Conservation (phyloP, 2,888 invertebrate genomes). For the Platynereis dumerilii region DNA sequence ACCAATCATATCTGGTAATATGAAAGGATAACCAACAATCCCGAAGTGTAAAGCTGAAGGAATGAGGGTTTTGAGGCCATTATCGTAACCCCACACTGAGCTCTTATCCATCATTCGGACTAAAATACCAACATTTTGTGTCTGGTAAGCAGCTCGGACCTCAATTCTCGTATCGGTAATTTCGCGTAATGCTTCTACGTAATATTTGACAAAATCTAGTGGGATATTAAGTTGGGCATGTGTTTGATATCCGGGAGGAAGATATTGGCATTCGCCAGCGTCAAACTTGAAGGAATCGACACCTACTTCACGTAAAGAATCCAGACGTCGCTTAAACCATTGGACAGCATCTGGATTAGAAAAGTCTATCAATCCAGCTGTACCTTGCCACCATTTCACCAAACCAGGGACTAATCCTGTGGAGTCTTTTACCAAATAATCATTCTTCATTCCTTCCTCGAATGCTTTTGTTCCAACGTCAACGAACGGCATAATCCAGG, state of each 20-base stretch:
- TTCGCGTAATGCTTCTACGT: conserved; percentile 39
- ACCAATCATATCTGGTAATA: conserved; percentile 92
- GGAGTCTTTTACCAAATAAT: conserved; percentile 65
- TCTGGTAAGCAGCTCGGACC: conserved; percentile 80
- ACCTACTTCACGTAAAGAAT: conserved; percentile 71
- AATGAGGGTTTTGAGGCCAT: conserved; percentile 79
- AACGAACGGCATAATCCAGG: conserved; percentile 75
- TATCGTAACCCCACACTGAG: conserved; percentile 82
- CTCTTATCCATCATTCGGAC: conserved; percentile 84
- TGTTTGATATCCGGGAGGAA: conserved; percentile 40
- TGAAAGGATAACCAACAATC: conserved; percentile 87
- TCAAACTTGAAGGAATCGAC: conserved; percentile 90
- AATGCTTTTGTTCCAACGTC: conserved; percentile 84
- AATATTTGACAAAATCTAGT: conserved; percentile 42
- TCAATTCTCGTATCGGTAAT: conserved; percentile 69
- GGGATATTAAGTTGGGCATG: conserved; percentile 37
- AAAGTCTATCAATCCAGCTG: conserved; percentile 77
- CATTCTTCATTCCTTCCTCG: conserved; percentile 74
- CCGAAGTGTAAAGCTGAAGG: conserved; percentile 73
- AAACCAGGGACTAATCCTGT: conserved; percentile 45
- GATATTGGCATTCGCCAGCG: conserved; percentile 67
- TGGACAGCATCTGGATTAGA: conserved; percentile 81
- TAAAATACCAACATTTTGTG: conserved; percentile 79
- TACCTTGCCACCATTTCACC: conserved; percentile 80
- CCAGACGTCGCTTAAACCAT: conserved; percentile 77